Base-by-base conservation (phyloP, 2,113 vertebrate genomes). In the Scomber scombrus region DNA sequence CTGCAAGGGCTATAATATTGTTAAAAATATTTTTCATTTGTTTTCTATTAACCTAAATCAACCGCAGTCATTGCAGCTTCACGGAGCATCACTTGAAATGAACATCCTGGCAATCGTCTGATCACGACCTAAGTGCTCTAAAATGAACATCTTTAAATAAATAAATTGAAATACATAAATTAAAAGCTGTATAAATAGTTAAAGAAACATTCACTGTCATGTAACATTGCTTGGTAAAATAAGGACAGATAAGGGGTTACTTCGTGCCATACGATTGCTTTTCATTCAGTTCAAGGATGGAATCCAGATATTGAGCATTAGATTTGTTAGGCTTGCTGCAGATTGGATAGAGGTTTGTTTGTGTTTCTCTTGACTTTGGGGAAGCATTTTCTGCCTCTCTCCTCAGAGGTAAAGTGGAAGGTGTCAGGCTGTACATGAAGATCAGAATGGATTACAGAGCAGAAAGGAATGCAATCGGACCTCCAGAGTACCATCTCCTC, bases 51-150 rank as follows among this genome's bases (percentile, higher is more conserved):
- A 60, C 19, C 1, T 69, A 52, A 75, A 76, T 62, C 52, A 57
- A 61, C 43, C 52, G 55, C 47, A 55, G 43, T 69, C 40, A 15
- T 46, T 49, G 16, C 34, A 40, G 34, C 34, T 9, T 40, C 34
- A 40, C 8, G 43, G 4, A 85, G 57, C 77, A 74, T 80, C 81
- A 47, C 73, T 78, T 88, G 56, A 80, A 88, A 82, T 79, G 66
- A 76, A 62, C 12, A 2, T 66, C 51, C 72, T 66, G 77, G 88
- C 85, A 72, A 81, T 82, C 46, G 7, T 75, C 60, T 79, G 61
- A 68, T 78, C 61, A 80, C 56, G 3, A 61, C 71, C 51, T 65
- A 50, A 51, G 50, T 19, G 45, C 31, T 52, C 3, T 0, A 14
- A 47, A 16, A 34, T 67, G 26, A 50, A 51, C n/a, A 15, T 40